These are phyloP conservation scores for Dorcus parallelipipedus DNA, from an alignment of 2,888 invertebrate genomes.

Conservation along the genomic window DNA sequence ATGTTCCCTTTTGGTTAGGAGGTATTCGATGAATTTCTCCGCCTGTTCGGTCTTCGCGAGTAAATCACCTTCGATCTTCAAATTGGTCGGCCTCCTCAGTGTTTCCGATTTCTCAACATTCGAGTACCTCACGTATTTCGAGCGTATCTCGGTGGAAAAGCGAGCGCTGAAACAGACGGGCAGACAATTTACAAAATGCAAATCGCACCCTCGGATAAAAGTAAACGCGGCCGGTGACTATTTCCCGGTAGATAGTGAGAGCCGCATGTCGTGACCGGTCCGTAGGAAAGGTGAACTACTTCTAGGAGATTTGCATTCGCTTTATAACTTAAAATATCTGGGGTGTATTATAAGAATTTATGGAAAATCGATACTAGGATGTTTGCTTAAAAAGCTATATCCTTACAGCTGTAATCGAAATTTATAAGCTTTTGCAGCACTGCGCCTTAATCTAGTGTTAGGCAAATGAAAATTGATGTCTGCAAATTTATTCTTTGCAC, in stretches of 20 bases:
- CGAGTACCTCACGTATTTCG: conserved; percentile 41
- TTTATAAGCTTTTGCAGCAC: conserved; percentile 12
- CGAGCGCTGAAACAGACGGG: conserved; percentile 11
- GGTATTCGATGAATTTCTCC: conserved; percentile 50
- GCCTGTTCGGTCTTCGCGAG: conserved; percentile 49
- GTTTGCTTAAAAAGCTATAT: conserved; percentile 18
- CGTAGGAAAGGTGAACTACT: conserved; percentile 25
- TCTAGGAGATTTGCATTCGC: conserved; percentile 38
- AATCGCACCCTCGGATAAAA: not conserved
- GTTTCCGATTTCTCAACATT: conserved; percentile 42
- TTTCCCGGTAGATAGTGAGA: conserved; percentile 2
- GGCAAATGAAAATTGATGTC: no score
- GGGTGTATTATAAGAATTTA: conserved; percentile 33
- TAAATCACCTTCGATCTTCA: conserved; percentile 54
- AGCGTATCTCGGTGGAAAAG: conserved; percentile 40
- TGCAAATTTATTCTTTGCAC: no score
- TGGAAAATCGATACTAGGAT: conserved; percentile 36
- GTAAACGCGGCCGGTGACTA: not conserved
- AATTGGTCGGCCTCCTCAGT: conserved; percentile 46
- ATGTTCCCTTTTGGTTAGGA: conserved; percentile 47
- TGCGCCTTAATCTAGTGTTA: not conserved
- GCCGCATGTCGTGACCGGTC: conserved; percentile 2
- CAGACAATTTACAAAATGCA: not conserved
- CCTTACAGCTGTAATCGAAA: conserved; percentile 12
- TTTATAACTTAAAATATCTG: conserved; percentile 32